These are phyloP conservation scores for Falco berigora DNA, from an alignment of 2,797 vertebrate genomes.

Conservation along the genomic window DNA sequence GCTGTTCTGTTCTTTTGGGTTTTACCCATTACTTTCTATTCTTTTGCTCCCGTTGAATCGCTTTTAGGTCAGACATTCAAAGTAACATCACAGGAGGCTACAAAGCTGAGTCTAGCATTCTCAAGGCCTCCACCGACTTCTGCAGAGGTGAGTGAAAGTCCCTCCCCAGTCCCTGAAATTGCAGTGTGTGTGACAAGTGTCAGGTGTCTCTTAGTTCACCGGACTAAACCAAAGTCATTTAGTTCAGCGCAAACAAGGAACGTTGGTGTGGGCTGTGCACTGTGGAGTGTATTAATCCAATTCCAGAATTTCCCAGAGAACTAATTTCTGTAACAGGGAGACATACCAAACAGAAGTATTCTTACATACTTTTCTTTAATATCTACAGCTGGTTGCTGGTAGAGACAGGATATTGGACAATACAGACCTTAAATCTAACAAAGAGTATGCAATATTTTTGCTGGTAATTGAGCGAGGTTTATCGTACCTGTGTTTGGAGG, in stretches of 20 bases:
- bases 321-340: background rate
- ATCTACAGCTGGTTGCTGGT: background rate
- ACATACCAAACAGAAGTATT: background rate
- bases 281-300: background rate
- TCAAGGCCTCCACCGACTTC: slow-evolving; percentile 77
- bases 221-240: background rate
- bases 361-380: background rate
- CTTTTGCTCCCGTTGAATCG: background rate
- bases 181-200: background rate
- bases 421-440: background rate
- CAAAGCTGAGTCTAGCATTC: slow-evolving; percentile 85
- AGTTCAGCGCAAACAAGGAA: background rate
- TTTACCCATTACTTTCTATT: background rate
- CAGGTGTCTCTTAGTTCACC: background rate
- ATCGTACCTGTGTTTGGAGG: background rate
- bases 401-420: background rate
- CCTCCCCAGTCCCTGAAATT: background rate
- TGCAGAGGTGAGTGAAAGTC: slow-evolving; percentile 73
- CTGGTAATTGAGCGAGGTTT: background rate
- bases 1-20: background rate
- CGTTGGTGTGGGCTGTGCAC: rapidly evolving
- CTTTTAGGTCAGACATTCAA: slow-evolving; percentile 79
- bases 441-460: background rate
- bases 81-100: slow-evolving; percentile 82
- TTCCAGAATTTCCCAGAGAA: background rate